Evolutionary conservation across 2,888 invertebrate species (phyloP).

Genomic region (Psylliodes chrysocephalus): DNA sequence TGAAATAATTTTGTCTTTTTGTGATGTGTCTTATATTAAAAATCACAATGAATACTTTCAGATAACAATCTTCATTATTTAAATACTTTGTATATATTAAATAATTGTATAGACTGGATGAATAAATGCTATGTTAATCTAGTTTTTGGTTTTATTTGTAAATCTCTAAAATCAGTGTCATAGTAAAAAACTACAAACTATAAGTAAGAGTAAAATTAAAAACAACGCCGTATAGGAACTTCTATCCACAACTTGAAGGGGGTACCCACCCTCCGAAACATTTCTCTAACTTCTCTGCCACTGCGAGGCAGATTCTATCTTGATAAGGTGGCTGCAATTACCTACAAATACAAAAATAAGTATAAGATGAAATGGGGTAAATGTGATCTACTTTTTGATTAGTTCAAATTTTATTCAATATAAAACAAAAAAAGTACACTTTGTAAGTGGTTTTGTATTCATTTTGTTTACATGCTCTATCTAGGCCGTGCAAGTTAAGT

Average conservation of each 20-base stretch:
- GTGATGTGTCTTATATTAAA: slow-evolving; percentile 22
- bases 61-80: slow-evolving; percentile 34
- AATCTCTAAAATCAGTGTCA: no score
- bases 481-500: no score
- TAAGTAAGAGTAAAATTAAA: no score
- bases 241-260: no score
- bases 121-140: slow-evolving; percentile 35
- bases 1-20: slow-evolving; percentile 31
- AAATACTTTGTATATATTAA: slow-evolving; percentile 36
- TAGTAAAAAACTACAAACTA: no score
- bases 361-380: no score
- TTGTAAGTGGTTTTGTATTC: no score
- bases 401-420: no score
- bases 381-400: neutral
- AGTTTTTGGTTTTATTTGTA: neutral
- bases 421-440: no score
- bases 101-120: slow-evolving; percentile 42
- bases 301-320: slow-evolving; percentile 82
- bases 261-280: slow-evolving; percentile 86
- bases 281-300: slow-evolving; percentile 80
- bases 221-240: no score
- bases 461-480: no score
- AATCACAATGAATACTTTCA: slow-evolving; percentile 14
- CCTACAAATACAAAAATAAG: no score
- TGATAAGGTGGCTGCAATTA: slow-evolving; percentile 78